phyloP scores from a whole-genome alignment of 2,888 invertebrate genomes.

The Sinopyrophorus schimmeli region DNA sequence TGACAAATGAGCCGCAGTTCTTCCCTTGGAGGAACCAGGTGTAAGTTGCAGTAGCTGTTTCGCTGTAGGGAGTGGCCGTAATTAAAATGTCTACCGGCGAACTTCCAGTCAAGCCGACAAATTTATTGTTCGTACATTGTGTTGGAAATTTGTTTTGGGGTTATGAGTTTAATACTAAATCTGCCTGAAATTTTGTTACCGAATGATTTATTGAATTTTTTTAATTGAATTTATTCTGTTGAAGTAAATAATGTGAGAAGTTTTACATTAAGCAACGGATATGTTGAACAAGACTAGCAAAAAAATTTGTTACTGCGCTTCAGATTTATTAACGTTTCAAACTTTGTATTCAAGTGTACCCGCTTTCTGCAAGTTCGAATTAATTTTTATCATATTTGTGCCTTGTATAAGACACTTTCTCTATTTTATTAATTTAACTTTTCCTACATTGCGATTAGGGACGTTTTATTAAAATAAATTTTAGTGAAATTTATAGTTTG shows the following conservation, averaged over 20 bases:
- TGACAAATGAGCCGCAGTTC: slow-evolving; percentile 31
- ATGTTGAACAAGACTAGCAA: slow-evolving; percentile 1
- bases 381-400: no score
- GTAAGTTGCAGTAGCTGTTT: slow-evolving; percentile 35
- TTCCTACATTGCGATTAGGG: no score
- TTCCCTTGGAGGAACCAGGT: slow-evolving; percentile 35
- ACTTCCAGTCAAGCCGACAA: slow-evolving; percentile 51
- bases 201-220: slow-evolving; percentile 42
- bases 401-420: no score
- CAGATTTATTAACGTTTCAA: no score
- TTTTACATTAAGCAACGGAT: slow-evolving; percentile 5
- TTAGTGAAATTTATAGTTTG: no score
- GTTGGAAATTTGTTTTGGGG: slow-evolving; percentile 53
- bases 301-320: no score
- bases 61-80: slow-evolving; percentile 46
- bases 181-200: slow-evolving; percentile 45
- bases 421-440: no score
- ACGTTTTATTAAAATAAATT: no score
- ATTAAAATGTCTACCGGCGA: slow-evolving; percentile 54
- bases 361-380: no score
- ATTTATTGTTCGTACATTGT: slow-evolving; percentile 52
- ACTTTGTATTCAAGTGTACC: no score
- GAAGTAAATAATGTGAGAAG: slow-evolving; percentile 24
- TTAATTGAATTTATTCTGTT: slow-evolving; percentile 36
- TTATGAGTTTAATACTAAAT: slow-evolving; percentile 43